These are phyloP conservation scores for Leptinotarsa peninsularis DNA, from an alignment of 2,888 invertebrate genomes.

Conservation along the genomic window DNA sequence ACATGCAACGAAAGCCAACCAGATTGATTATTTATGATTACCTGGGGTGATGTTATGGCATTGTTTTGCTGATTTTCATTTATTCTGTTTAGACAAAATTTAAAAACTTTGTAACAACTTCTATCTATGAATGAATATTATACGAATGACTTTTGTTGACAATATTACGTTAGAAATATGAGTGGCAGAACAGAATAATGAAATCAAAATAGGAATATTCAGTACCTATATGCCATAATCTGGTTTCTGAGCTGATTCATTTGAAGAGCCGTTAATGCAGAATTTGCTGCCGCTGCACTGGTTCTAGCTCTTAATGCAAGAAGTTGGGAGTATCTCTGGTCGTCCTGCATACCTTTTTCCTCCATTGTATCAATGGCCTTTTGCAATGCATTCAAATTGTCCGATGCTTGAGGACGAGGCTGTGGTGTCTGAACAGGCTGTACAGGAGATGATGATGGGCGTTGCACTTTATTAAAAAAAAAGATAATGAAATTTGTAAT, in stretches of 20 bases:
- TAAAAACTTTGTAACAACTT: too few species aligned
- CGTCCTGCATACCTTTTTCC: constrained; percentile 92
- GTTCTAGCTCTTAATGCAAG: constrained; percentile 85
- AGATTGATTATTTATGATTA: too few species aligned
- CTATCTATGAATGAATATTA: too few species aligned
- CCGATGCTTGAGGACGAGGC: constrained; percentile 66
- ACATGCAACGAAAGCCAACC: too few species aligned
- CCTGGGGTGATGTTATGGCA: too few species aligned
- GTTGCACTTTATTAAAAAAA: not conserved
- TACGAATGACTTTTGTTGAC: too few species aligned
- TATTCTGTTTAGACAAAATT: too few species aligned
- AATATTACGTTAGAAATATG: too few species aligned
- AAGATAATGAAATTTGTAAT: not conserved
- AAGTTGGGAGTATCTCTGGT: constrained; percentile 90
- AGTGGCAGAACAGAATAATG: too few species aligned
- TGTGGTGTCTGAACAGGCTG: constrained; percentile 54
- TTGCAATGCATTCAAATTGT: constrained; percentile 88
- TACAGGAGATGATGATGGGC: constrained; percentile 37
- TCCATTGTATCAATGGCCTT: constrained; percentile 95
- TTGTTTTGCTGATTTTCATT: too few species aligned
- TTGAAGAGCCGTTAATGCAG: constrained; percentile 81
- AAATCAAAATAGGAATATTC: not conserved
- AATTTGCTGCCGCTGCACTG: constrained; percentile 53
- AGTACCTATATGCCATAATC: constrained; percentile 84
- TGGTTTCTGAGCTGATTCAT: constrained; percentile 91